Conservation (phyloP, 2,888 invertebrate species). For the Drosophila niveifrons region DNA sequence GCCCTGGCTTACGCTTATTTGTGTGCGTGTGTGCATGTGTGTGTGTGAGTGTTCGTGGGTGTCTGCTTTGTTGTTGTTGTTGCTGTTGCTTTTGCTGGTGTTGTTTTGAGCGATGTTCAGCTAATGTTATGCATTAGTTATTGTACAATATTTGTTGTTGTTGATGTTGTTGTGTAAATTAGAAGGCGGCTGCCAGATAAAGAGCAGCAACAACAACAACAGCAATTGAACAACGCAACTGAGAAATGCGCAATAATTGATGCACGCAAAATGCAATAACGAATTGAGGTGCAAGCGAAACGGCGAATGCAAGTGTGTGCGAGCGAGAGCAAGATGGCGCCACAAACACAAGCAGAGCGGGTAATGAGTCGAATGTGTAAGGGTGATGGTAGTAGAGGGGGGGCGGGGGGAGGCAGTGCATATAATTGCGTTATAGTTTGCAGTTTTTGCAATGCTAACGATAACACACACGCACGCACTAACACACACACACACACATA, state of each 20-base stretch:
- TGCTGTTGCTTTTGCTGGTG: not conserved
- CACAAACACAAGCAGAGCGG: constrained; percentile 4
- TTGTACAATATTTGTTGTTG: constrained; percentile 61
- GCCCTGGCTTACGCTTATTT: constrained; percentile 4
- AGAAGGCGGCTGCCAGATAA: constrained; percentile 77
- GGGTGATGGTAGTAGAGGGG: constrained; percentile 19
- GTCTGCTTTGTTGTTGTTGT: not conserved
- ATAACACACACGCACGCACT: constrained; percentile 62
- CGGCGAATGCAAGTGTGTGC: constrained; percentile 1
- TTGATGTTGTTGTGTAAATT: constrained; percentile 65
- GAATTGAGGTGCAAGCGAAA: constrained; percentile 50
- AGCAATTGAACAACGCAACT: constrained; percentile 69
- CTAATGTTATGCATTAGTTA: constrained; percentile 71
- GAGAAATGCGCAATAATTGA: constrained; percentile 79
- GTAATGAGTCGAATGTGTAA: constrained; percentile 59
- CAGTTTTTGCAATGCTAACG: constrained; percentile 61
- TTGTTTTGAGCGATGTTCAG: constrained; percentile 21
- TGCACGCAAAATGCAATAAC: constrained; percentile 76
- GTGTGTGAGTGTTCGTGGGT: not conserved
- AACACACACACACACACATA: constrained; percentile 29
- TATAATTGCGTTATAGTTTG: constrained; percentile 77
- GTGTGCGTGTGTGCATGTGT: not conserved
- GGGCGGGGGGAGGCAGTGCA: constrained; percentile 27
- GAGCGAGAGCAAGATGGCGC: constrained; percentile 18
- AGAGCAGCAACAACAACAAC: constrained; percentile 40